These are phyloP conservation scores for Leptinotarsa undecemlineata DNA, from an alignment of 1,140 invertebrate species.

Conservation along the genomic window DNA sequence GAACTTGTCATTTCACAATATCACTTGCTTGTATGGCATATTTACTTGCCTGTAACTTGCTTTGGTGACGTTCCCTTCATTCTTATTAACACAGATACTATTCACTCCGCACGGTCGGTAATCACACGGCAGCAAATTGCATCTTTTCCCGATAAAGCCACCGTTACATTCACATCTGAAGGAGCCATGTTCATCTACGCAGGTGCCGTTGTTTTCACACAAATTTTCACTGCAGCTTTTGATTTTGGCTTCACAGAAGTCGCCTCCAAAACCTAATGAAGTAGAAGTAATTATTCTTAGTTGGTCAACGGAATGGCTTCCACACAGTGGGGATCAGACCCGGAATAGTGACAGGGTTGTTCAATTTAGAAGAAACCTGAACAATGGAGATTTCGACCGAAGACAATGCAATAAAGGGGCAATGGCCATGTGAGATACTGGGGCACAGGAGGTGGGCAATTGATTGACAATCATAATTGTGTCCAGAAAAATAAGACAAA, in stretches of 20 bases:
- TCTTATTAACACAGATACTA: constrained; percentile 60
- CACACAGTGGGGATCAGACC: too few relatives aligned
- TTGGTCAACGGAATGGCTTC: too few relatives aligned
- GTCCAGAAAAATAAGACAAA: too few relatives aligned
- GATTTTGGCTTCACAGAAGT: constrained; percentile 56
- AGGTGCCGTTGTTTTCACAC: constrained; percentile 64
- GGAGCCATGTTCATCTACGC: constrained; percentile 56
- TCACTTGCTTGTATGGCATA: not conserved
- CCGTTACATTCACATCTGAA: constrained; percentile 65
- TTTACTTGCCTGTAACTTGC: constrained; percentile 52
- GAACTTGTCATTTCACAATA: not conserved
- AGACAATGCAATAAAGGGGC: too few relatives aligned
- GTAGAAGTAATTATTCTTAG: not conserved
- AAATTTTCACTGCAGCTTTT: constrained; percentile 56
- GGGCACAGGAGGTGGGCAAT: too few relatives aligned
- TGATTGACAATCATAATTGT: too few relatives aligned
- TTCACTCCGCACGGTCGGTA: constrained; percentile 59
- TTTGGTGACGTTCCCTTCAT: constrained; percentile 49
- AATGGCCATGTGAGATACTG: too few relatives aligned
- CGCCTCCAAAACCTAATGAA: constrained; percentile 50
- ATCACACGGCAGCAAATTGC: constrained; percentile 62
- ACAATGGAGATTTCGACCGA: too few relatives aligned
- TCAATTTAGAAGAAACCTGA: too few relatives aligned
- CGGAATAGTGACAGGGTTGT: too few relatives aligned
- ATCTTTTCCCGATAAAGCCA: constrained; percentile 62